Conservation (phyloP, 2,888 invertebrate genomes). For the Digitonthophagus gazella region DNA sequence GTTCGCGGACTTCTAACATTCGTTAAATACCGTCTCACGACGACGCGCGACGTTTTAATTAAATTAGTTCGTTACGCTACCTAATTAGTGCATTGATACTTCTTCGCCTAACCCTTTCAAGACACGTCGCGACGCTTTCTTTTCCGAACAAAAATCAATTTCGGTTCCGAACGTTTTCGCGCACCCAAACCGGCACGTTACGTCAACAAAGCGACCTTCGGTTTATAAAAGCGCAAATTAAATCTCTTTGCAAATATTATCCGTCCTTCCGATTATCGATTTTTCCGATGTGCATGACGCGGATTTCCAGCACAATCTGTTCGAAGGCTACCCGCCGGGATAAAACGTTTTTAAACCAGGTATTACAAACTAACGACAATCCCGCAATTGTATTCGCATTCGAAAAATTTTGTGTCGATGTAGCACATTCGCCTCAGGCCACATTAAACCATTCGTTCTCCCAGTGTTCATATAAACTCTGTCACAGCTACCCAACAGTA, state of each 20-base stretch:
- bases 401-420: not conserved
- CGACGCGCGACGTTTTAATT: not conserved
- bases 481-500: not conserved
- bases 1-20: not conserved
- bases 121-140: not conserved
- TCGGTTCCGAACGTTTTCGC: too few species aligned
- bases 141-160: not conserved
- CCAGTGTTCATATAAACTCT: not conserved
- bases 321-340: not conserved
- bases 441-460: not conserved
- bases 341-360: not conserved
- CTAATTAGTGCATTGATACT: not conserved
- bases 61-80: not conserved
- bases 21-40: not conserved
- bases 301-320: not conserved
- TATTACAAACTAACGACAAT: not conserved
- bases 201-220: not conserved
- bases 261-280: not conserved
- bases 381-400: not conserved
- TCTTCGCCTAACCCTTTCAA: too few species aligned
- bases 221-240: not conserved
- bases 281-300: not conserved
- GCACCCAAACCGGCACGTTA: not conserved
- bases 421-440: not conserved
- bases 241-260: not conserved